Evolutionary conservation across 1,140 invertebrate species (phyloP).

Genomic region (Caerostris darwini): DNA sequence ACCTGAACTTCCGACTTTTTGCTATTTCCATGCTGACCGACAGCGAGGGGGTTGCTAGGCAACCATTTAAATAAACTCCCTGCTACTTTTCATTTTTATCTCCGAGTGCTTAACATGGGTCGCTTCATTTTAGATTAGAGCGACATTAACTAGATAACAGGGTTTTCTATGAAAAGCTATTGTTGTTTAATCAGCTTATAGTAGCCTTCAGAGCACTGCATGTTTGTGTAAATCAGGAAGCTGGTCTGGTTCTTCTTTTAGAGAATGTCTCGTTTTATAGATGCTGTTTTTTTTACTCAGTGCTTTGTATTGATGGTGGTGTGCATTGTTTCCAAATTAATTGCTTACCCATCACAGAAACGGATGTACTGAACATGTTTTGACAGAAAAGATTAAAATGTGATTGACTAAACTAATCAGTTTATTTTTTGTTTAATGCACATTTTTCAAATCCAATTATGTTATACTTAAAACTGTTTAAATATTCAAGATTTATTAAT

Average conservation of each 20-base stretch:
- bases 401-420: no score
- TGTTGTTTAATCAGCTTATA: not conserved
- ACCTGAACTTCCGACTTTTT: constrained; percentile 41
- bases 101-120: not conserved
- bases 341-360: no score
- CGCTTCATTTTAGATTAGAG: constrained; percentile 23
- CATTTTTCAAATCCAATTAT: no score
- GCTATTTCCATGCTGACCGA: constrained; percentile 37
- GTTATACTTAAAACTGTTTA: no score
- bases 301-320: not conserved
- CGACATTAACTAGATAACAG: constrained; percentile 20
- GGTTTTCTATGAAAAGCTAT: not conserved
- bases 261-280: not conserved
- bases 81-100: constrained; percentile 35
- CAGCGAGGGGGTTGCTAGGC: constrained; percentile 21
- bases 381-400: no score
- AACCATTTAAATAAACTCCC: constrained; percentile 52
- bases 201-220: not conserved
- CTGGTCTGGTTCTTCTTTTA: not conserved
- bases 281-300: not conserved
- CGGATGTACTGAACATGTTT: no score
- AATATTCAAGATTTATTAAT: no score
- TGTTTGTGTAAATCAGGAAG: not conserved
- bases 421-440: no score
- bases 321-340: not conserved